Evolutionary conservation across 2,888 invertebrate genomes (phyloP), one percentile per base, ranked within the genome.

Genomic region (Tenthredo mesomela): DNA sequence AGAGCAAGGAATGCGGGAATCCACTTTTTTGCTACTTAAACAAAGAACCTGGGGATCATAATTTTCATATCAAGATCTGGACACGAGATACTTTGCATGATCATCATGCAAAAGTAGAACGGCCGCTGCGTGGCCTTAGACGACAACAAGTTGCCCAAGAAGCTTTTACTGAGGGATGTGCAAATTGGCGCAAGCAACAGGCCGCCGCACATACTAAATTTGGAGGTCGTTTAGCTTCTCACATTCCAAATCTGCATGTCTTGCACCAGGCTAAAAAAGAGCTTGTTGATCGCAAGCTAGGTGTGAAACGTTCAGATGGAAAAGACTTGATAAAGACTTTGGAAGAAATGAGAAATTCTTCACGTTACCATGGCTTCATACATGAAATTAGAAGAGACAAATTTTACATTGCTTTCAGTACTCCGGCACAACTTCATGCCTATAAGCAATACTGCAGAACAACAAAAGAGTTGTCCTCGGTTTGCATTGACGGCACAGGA

Each of bases 371-470:
- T 67, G 82, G 67, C 43, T 82, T 82, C 15, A 82, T 67, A 82
- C 67, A 65, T 40, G 82, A 82, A 82, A 18, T 82, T 25, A 67
- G 15, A n/a, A 50, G 65, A 43, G 82, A 67, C 18, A 82, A 82
- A 29, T 82, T 82, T 43, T 67, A 82, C 25, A 25, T 82, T 43
- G 21, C 40, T 47, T 83, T 70, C 15, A 83, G 70, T 70, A 83
- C 83, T n/a, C 50, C 70, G 29, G 83, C 47, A 10, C 50, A 70
- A 70, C 43, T 83, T 47, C 83, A 83, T 83, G 83, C 83, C 54
- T 83, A 70, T 37, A 83, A 83, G 47, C 70, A 83, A 70, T 83
- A 83, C 47, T 83, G 83, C 70, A 83, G 83, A 50, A 83, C 70
- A n/a, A 83, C 70, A 21, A 67, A 83, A n/a, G 33, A 50, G n/a